phyloP scores from a whole-genome alignment of 2,113 vertebrate genomes.

The Muntiacus reevesi region DNA sequence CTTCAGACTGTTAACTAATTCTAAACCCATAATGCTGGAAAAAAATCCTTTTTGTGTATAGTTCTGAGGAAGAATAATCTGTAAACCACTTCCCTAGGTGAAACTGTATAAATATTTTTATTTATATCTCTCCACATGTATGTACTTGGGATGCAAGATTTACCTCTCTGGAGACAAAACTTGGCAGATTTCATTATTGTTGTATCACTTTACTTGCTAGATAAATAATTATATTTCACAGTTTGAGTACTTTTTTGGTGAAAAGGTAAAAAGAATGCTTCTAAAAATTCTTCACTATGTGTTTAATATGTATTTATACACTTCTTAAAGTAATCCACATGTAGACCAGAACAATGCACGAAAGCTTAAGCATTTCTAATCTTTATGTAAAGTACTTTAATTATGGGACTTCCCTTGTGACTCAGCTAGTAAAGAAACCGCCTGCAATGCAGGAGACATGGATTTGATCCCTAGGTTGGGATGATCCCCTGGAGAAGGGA shows the following conservation, averaged over 20 bases:
- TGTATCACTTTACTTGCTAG: not conserved
- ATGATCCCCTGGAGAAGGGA: not conserved
- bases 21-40: not conserved
- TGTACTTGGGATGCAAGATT: not conserved
- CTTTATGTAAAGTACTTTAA: not conserved
- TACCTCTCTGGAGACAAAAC: not conserved
- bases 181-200: not conserved
- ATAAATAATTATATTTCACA: not conserved
- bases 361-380: not conserved
- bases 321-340: not conserved
- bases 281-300: not conserved
- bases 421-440: not conserved
- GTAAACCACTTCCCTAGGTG: not conserved
- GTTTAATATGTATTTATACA: not conserved
- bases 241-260: not conserved
- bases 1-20: slow-evolving; percentile 20
- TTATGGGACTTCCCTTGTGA: not conserved
- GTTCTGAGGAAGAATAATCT: not conserved
- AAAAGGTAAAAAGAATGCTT: not conserved
- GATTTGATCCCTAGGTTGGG: not conserved
- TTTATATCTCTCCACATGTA: not conserved
- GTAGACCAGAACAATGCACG: not conserved
- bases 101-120: not conserved
- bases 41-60: not conserved
- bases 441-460: not conserved